phyloP scores from a whole-genome alignment of 2,888 invertebrate species.

The Portevinia maculata region DNA sequence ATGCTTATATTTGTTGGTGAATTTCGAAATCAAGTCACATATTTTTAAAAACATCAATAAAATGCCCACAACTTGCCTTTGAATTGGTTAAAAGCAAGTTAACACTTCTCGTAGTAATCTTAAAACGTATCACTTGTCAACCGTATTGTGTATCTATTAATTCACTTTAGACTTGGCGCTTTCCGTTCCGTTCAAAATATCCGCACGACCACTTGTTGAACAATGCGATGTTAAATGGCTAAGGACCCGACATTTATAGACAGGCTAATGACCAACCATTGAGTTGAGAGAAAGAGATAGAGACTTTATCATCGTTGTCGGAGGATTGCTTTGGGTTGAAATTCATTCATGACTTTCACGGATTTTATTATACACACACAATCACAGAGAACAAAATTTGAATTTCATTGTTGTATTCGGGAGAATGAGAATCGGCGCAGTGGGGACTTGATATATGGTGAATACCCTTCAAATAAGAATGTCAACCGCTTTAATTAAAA shows the following conservation, averaged over 20 bases:
- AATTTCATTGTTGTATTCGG: slow-evolving; percentile 3
- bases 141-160: slow-evolving; percentile 31
- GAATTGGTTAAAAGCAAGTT: slow-evolving; percentile 10
- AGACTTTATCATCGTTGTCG: slow-evolving; percentile 9
- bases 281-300: slow-evolving; percentile 31
- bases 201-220: slow-evolving; percentile 81
- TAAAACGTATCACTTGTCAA: slow-evolving; percentile 40
- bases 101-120: slow-evolving; percentile 45
- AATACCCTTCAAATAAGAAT: slow-evolving; percentile 33
- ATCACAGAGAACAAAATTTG: slow-evolving; percentile 5
- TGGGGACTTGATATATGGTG: slow-evolving; percentile 54
- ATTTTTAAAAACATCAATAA: not conserved
- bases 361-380: not conserved
- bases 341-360: slow-evolving; percentile 64
- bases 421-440: slow-evolving; percentile 51
- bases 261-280: slow-evolving; percentile 58
- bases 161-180: slow-evolving; percentile 34
- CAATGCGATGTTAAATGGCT: slow-evolving; percentile 80
- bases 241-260: slow-evolving; percentile 80
- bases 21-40: not conserved
- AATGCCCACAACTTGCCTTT: slow-evolving; percentile 57
- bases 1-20: not conserved
- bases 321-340: slow-evolving; percentile 8
- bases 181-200: slow-evolving; percentile 55
- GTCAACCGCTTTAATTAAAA: slow-evolving; percentile 14